Conservation (phyloP, 2,888 invertebrate species). For the Netelia virgata region DNA sequence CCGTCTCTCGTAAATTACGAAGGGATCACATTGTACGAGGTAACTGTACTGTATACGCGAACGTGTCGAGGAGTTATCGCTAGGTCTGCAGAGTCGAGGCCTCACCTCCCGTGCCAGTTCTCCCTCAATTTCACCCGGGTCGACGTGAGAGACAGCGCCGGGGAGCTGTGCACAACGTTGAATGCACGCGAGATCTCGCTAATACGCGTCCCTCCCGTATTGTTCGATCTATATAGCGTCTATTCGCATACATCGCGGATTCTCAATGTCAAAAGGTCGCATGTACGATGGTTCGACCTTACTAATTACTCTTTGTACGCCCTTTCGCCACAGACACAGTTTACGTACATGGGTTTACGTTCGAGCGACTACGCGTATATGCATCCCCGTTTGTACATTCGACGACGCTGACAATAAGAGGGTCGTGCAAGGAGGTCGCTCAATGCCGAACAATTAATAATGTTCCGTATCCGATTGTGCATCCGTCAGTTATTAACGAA, state of each 20-base stretch:
- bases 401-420: slow-evolving; percentile 34
- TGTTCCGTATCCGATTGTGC: slow-evolving; percentile 53
- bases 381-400: neutral
- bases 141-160: slow-evolving; percentile 24
- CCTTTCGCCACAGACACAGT: no score
- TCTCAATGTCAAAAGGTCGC: neutral
- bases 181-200: slow-evolving; percentile 60
- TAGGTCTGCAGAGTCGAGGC: slow-evolving; percentile 52
- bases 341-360: neutral
- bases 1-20: slow-evolving; percentile 50
- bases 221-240: slow-evolving; percentile 17
- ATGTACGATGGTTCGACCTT: neutral
- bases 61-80: slow-evolving; percentile 56
- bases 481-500: slow-evolving; percentile 61
- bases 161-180: slow-evolving; percentile 48
- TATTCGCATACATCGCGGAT: neutral
- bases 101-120: neutral
- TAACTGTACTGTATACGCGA: slow-evolving; percentile 27
- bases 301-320: no score
- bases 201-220: slow-evolving; percentile 50
- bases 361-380: neutral
- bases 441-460: slow-evolving; percentile 64
- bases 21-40: slow-evolving; percentile 54
- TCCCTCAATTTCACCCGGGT: slow-evolving; percentile 54
- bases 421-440: slow-evolving; percentile 34